Percentiles rank a stretch among this genome's conserved stretches.
Evolutionary conservation across 2,888 invertebrate genomes (phyloP).

Genomic region (Himalopsyche japonica): DNA sequence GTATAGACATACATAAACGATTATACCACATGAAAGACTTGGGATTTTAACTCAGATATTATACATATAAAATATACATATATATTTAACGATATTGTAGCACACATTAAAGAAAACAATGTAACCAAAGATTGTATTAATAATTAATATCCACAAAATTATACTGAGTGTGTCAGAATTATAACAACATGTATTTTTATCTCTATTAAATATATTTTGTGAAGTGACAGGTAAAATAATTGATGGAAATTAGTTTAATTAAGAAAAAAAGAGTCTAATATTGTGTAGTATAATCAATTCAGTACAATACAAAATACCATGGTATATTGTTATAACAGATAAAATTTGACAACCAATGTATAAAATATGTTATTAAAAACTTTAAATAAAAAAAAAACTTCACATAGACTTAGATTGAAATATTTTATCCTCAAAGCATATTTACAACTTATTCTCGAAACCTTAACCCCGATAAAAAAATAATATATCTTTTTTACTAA

Average conservation of each 20-base stretch:
- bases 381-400: neutral
- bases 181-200: too few species aligned
- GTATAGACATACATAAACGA: neutral
- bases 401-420: constrained; percentile 6
- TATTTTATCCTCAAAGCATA: constrained; percentile 30
- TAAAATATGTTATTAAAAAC: constrained; percentile 1
- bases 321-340: neutral
- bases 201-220: too few species aligned
- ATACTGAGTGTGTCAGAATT: too few species aligned
- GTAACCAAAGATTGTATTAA: too few species aligned
- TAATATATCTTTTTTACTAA: constrained; percentile 35
- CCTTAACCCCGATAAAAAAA: constrained; percentile 40
- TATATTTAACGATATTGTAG: neutral
- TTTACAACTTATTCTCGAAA: constrained; percentile 37
- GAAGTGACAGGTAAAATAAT: too few species aligned
- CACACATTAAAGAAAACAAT: neutral
- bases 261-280: neutral
- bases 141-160: too few species aligned
- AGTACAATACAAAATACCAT: neutral
- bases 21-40: neutral
- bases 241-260: too few species aligned
- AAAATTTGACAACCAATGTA: neutral
- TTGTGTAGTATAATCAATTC: neutral
- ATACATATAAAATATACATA: neutral
- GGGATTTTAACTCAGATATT: neutral